These are phyloP conservation scores for Axinella damicornis DNA, from an alignment of 37 sponge, comb jelly and placozoan species.

Conservation along the genomic window DNA sequence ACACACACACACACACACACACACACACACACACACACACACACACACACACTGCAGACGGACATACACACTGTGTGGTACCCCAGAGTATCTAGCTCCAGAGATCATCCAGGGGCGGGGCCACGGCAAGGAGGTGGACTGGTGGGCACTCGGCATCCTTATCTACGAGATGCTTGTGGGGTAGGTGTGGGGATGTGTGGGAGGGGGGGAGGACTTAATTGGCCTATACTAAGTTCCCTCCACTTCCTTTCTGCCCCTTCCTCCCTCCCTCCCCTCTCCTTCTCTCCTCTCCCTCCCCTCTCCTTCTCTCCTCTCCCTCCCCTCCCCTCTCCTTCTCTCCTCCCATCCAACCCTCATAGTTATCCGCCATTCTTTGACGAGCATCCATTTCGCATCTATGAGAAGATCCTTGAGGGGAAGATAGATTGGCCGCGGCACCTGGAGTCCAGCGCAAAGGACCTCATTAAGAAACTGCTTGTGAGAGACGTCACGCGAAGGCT, in stretches of 20 bases:
- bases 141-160: slow-evolving; percentile 98
- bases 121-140: slow-evolving; percentile 94
- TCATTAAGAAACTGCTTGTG: slow-evolving; percentile 83
- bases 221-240: too few species aligned
- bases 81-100: slow-evolving; percentile 96
- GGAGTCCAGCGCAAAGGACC: slow-evolving; percentile 75
- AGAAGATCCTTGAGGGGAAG: slow-evolving; percentile 90
- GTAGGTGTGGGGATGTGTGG: slow-evolving; percentile 56
- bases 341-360: too few species aligned
- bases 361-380: slow-evolving; percentile 98
- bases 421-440: slow-evolving; percentile 87
- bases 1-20: too few species aligned
- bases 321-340: not conserved
- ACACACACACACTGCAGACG: slow-evolving; percentile 12
- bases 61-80: slow-evolving; percentile 96
- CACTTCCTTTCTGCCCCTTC: too few species aligned
- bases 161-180: slow-evolving; percentile 98
- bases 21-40: not conserved
- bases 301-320: too few species aligned
- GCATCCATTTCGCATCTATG: slow-evolving; percentile 92
- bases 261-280: too few species aligned
- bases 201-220: too few species aligned
- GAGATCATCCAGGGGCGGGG: slow-evolving; percentile 97
- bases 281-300: too few species aligned
- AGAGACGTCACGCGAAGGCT: slow-evolving; percentile 84